Evolutionary conservation across 1,140 invertebrate species (phyloP).

Genomic region (Trachymyrmex septentrionalis): DNA sequence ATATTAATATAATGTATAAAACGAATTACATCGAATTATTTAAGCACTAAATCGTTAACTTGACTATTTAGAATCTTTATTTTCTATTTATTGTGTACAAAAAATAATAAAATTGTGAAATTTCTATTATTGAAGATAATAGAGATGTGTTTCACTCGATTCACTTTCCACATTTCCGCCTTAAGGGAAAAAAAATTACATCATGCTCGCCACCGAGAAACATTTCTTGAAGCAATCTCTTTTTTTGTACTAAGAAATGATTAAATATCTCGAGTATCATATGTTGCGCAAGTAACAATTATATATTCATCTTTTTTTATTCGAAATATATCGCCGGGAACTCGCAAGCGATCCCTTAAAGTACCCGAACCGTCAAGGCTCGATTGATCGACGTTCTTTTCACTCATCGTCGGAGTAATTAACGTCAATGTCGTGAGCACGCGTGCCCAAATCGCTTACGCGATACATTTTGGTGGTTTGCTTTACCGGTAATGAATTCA

Average conservation of each 20-base stretch:
- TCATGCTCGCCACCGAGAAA: background rate
- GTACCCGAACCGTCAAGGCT: background rate
- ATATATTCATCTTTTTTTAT: background rate
- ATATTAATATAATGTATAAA: no score
- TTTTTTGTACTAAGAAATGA: background rate
- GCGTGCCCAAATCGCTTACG: conserved; percentile 53
- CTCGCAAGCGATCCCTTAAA: background rate
- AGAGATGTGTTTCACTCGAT: no score
- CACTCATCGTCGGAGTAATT: conserved; percentile 71
- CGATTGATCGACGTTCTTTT: conserved; percentile 69
- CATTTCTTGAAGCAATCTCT: background rate
- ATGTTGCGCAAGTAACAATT: background rate
- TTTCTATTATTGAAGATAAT: no score
- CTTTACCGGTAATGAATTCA: conserved; percentile 70
- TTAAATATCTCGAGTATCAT: background rate
- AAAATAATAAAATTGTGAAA: no score
- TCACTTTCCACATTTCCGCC: no score
- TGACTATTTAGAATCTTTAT: no score
- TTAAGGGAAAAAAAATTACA: no score
- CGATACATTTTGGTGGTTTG: conserved; percentile 62
- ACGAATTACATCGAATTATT: no score
- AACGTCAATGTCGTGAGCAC: conserved; percentile 61
- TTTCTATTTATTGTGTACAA: no score
- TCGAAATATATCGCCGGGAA: background rate
- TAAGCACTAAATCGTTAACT: no score